Evolutionary conservation across 2,888 invertebrate species (phyloP).

Genomic region (Aphidoletes aphidimyza): DNA sequence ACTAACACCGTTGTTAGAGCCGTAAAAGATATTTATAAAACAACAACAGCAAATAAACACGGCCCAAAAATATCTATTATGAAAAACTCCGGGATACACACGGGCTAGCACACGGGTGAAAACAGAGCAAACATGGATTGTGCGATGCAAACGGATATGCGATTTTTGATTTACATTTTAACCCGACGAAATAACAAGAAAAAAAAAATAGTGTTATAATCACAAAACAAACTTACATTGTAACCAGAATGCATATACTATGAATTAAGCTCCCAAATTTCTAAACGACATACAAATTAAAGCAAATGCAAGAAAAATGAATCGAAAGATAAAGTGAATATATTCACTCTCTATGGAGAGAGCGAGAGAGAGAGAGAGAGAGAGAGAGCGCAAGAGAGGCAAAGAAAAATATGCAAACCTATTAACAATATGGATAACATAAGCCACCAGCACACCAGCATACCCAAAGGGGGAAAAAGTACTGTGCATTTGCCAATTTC

Average conservation of each 20-base stretch:
- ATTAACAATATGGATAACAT: too few species aligned
- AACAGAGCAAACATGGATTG: not conserved
- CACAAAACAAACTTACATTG: too few species aligned
- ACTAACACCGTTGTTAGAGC: conserved; percentile 7
- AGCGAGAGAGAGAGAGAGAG: too few species aligned
- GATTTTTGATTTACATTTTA: not conserved
- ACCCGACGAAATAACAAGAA: not conserved
- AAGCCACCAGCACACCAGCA: too few species aligned
- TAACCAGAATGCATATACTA: too few species aligned
- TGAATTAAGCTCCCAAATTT: not conserved
- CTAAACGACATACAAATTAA: not conserved
- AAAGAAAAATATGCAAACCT: too few species aligned
- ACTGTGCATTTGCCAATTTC: not conserved
- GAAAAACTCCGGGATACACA: not conserved
- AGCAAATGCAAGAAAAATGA: not conserved
- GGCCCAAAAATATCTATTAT: not conserved
- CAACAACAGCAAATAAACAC: not conserved
- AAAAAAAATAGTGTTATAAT: too few species aligned
- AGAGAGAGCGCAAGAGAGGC: too few species aligned
- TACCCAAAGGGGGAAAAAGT: too few species aligned
- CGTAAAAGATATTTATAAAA: too few species aligned
- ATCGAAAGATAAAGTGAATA: not conserved
- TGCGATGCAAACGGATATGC: not conserved
- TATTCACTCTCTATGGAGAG: too few species aligned
- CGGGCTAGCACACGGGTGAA: not conserved